Evolutionary conservation across 2,113 vertebrate genomes (phyloP).

Genomic region (Saimiri boliviensis): DNA sequence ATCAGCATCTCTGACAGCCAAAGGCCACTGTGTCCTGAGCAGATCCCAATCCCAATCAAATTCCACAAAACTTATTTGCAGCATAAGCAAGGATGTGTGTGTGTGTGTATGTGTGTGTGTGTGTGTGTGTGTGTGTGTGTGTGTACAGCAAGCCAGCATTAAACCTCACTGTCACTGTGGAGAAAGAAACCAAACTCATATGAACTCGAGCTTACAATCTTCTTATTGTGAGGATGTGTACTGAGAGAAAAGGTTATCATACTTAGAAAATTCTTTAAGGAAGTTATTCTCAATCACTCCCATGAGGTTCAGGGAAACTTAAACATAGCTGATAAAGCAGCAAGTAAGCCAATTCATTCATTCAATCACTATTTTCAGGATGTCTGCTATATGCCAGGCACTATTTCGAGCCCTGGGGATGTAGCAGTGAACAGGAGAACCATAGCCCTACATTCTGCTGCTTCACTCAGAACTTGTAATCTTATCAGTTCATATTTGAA

Average conservation of each 20-base stretch:
- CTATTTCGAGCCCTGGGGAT: neutral
- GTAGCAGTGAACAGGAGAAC: neutral
- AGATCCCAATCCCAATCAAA: neutral
- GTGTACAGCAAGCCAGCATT: neutral
- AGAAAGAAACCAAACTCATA: neutral
- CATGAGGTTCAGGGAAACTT: neutral
- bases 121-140: neutral
- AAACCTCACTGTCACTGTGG: neutral
- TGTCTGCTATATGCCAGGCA: neutral
- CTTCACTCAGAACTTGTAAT: neutral
- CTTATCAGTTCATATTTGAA: neutral
- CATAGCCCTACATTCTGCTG: neutral
- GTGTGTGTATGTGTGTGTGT: neutral
- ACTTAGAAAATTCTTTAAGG: neutral
- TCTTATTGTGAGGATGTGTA: neutral
- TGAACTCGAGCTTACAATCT: neutral
- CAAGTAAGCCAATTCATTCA: neutral
- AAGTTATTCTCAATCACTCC: neutral
- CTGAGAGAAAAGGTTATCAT: neutral
- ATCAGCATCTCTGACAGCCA: neutral
- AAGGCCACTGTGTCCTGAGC: neutral
- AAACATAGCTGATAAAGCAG: neutral
- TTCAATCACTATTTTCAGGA: neutral
- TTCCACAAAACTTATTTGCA: constrained; percentile 5
- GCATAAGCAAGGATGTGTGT: constrained; percentile 12